These are phyloP conservation scores for Cepaea nemoralis DNA, from an alignment of 1,140 invertebrate genomes.

Conservation along the genomic window DNA sequence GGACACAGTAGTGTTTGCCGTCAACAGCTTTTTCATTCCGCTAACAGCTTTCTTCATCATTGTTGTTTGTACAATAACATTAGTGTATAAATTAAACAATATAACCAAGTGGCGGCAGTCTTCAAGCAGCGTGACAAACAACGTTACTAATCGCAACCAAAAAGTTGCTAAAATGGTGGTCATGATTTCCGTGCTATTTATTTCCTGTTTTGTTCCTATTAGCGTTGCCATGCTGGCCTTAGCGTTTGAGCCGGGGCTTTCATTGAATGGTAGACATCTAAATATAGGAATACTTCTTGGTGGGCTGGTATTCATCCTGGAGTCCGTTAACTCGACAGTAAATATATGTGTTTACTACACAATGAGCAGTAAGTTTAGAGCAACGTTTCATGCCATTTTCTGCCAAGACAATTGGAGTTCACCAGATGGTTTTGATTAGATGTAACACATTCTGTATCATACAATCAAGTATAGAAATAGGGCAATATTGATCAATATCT, in stretches of 20 bases:
- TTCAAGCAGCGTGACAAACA: not conserved
- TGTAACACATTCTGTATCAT: too few species aligned
- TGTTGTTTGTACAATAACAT: not conserved
- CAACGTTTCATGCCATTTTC: not conserved
- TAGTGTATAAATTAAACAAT: not conserved
- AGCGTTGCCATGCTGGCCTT: not conserved
- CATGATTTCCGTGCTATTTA: constrained; percentile 9
- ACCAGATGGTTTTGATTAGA: too few species aligned
- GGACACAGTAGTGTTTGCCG: not conserved
- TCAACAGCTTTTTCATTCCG: constrained; percentile 5
- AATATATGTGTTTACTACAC: constrained; percentile 28
- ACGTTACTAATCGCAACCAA: not conserved
- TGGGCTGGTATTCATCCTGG: not conserved
- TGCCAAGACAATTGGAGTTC: too few species aligned
- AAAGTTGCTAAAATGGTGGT: constrained; percentile 21
- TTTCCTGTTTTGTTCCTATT: constrained; percentile 16
- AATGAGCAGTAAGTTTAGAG: constrained; percentile 3
- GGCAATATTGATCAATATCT: too few species aligned
- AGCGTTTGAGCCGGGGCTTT: not conserved
- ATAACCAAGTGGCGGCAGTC: not conserved
- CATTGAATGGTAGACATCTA: not conserved
- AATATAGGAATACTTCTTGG: not conserved
- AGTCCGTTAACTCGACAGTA: not conserved
- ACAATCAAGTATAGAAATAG: too few species aligned
- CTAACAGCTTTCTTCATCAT: constrained; percentile 5